Evolutionary conservation across 1,140 invertebrate species (phyloP).

Genomic region (Cydia splendana): DNA sequence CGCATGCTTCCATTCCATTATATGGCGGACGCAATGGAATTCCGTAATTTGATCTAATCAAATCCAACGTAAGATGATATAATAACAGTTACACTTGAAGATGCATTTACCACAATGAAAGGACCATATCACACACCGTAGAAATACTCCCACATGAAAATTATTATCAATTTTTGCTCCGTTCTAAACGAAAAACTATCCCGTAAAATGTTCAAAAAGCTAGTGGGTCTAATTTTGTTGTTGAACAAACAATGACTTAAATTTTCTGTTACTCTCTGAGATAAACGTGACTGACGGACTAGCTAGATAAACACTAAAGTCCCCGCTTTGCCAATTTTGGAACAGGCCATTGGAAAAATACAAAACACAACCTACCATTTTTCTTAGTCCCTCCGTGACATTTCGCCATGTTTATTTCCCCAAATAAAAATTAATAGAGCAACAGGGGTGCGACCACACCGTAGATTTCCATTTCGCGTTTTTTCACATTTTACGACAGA

Average conservation of each 20-base stretch:
- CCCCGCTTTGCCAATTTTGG: neutral
- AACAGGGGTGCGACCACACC: constrained; percentile 12
- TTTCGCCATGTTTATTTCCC: constrained; percentile 13
- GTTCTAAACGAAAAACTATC: too few species aligned
- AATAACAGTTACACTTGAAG: constrained; percentile 17
- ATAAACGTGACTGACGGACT: too few species aligned
- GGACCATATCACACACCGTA: neutral
- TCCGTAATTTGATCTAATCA: constrained; percentile 36
- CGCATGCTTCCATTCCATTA: constrained; percentile 38
- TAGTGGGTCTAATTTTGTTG: too few species aligned
- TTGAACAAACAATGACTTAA: neutral
- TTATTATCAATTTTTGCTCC: too few species aligned
- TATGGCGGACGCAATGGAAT: constrained; percentile 35
- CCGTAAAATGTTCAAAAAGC: too few species aligned
- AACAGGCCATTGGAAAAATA: neutral
- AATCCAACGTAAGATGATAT: neutral
- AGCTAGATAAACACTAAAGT: too few species aligned
- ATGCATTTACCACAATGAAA: neutral
- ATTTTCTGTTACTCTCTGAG: neutral
- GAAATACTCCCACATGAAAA: neutral
- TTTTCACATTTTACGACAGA: constrained; percentile 20
- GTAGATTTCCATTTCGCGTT: constrained; percentile 10
- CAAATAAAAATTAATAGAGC: constrained; percentile 22
- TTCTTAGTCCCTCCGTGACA: neutral
- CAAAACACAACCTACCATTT: neutral